Evolutionary conservation across 2,797 vertebrate genomes (phyloP), one percentile per base, ranked within the genome.

Genomic region (Petrocephalus sullivani): DNA sequence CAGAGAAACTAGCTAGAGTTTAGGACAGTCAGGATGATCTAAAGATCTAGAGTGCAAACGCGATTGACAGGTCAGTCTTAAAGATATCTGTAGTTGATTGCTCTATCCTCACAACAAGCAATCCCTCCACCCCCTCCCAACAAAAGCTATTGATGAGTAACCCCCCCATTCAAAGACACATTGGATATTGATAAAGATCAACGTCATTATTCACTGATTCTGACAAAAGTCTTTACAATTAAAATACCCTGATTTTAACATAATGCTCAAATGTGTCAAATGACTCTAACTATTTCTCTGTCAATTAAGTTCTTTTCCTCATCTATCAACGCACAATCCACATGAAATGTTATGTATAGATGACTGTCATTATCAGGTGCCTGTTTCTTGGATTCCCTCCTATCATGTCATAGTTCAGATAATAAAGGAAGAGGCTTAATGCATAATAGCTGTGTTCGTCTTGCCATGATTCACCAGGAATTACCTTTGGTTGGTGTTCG

Each of bases 401-500:
- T 49, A 49, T 81, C 6, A n/a, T 81, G 75, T 9, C 16, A 78
- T 78, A 78, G 41, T 78, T 78, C 37, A 78, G 19, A 41, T 78
- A 75, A 5, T 41, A 78, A 78, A 8, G 16, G 4, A 9, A n/a
- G 37, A 46, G 16, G 16, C 75, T 46, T 81, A 2, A 49, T 21
- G 41, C 28, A 81, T 81, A 49, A 81, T 5, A 81, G 75, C 8
- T 81, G 41, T 21, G 75, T 9, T 81, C 7, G 49, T 49, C 16
- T n/a, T 49, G 41, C 16, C 37, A 49, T 81, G 75, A 16, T 81
- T 49, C 41, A 49, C 41, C 0, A 37, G 41, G 75, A 84, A 28
- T 91, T 95, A 99, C 98, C 98, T 98, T 99, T 91, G 95, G 95
- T 90, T 99, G 97, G 91, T 97, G 97, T 88, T 98, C 97, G 92